Conservation (phyloP, 2,888 invertebrate genomes). For the Odontocolon sp. region DNA sequence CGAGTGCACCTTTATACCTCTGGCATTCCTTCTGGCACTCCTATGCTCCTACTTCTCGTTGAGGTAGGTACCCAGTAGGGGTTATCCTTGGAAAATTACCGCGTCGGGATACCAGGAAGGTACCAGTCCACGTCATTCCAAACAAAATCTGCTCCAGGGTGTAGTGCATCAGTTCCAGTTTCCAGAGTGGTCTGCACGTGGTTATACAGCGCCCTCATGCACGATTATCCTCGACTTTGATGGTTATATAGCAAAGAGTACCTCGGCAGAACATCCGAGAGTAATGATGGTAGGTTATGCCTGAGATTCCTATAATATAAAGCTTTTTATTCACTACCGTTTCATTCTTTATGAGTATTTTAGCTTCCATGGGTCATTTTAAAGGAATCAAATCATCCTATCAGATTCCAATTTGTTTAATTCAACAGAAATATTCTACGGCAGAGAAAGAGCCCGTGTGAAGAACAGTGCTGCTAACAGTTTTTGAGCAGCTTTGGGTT, state of each 20-base stretch:
- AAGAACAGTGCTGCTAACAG: too few relatives aligned
- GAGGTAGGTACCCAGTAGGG: slow-evolving; percentile 29
- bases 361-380: too few relatives aligned
- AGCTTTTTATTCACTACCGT: too few relatives aligned
- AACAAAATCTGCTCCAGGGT: slow-evolving; percentile 15
- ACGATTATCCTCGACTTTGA: slow-evolving; percentile 5
- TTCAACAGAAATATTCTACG: too few relatives aligned
- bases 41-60: slow-evolving; percentile 3
- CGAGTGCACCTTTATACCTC: slow-evolving; percentile 56
- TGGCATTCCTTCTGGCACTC: not conserved
- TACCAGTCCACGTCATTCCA: slow-evolving; percentile 26
- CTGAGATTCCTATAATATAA: too few relatives aligned
- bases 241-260: not conserved
- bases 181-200: not conserved
- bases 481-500: too few relatives aligned
- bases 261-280: not conserved
- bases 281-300: too few relatives aligned
- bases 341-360: too few relatives aligned
- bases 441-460: too few relatives aligned
- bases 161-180: slow-evolving; percentile 2
- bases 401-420: too few relatives aligned
- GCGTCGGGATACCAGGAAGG: slow-evolving; percentile 9
- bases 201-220: slow-evolving; percentile 1
- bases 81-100: slow-evolving; percentile 47
- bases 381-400: too few relatives aligned